phyloP scores from a whole-genome alignment of 2,113 vertebrate species.

The Gambusia affinis region DNA sequence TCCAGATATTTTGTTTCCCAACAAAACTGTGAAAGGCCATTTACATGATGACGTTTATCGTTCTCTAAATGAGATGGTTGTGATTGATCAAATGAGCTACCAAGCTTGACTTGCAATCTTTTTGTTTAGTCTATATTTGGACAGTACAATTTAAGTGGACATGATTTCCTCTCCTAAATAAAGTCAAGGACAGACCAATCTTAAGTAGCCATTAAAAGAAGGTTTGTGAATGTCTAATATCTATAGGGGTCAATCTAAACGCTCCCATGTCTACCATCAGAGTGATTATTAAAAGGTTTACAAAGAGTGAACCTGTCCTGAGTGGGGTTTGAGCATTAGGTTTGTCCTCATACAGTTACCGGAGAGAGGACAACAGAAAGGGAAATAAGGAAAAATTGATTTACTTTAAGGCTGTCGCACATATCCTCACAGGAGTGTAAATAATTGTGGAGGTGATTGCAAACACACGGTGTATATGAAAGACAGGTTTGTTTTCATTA shows the following conservation, averaged over 20 bases:
- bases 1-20: not conserved
- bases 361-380: no score
- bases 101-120: not conserved
- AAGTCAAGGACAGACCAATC: no score
- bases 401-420: no score
- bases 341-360: no score
- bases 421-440: no score
- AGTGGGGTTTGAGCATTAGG: not conserved
- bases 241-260: not conserved
- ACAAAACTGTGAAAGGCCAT: not conserved
- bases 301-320: not conserved
- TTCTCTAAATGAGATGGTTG: not conserved
- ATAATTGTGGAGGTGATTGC: no score
- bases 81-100: not conserved
- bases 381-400: no score
- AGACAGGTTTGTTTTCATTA: no score
- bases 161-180: no score
- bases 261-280: not conserved
- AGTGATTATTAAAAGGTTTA: not conserved
- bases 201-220: not conserved
- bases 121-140: not conserved
- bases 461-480: no score
- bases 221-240: not conserved
- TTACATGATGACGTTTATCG: not conserved
- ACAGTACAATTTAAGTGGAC: not conserved